Evolutionary conservation across 2,888 invertebrate genomes (phyloP).

Genomic region (Sesamia inferens): DNA sequence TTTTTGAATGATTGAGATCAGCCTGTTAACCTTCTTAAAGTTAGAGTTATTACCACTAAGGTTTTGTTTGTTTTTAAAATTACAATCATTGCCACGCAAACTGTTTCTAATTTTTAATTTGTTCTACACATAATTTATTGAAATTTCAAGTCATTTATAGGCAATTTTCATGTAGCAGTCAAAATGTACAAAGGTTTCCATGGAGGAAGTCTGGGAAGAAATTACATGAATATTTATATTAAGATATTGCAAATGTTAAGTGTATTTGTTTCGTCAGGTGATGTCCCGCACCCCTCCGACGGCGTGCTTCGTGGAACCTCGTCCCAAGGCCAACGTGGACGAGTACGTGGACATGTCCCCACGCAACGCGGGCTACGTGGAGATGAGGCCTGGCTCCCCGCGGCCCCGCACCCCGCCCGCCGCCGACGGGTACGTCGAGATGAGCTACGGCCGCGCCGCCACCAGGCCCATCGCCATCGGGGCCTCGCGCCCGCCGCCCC

Average conservation of each 20-base stretch:
- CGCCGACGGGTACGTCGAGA: conserved; percentile 88
- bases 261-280: conserved; percentile 56
- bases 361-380: conserved; percentile 90
- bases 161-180: not conserved
- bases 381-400: conserved; percentile 88
- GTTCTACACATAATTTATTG: too few relatives aligned
- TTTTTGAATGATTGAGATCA: too few relatives aligned
- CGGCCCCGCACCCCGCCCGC: conserved; percentile 48
- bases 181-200: not conserved
- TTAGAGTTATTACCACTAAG: too few relatives aligned
- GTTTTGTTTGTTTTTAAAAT: too few relatives aligned
- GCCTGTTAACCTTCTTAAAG: too few relatives aligned
- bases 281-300: conserved; percentile 77
- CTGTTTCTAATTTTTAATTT: too few relatives aligned
- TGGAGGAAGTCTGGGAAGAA: not conserved
- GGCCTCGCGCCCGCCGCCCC: conserved; percentile 66
- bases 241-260: not conserved
- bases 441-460: conserved; percentile 81
- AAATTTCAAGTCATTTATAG: too few relatives aligned
- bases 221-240: not conserved
- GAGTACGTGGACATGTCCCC: conserved; percentile 89
- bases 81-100: too few relatives aligned
- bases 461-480: conserved; percentile 92
- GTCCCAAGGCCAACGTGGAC: conserved; percentile 73
- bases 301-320: conserved; percentile 69